Evolutionary conservation across 1,140 invertebrate genomes (phyloP).

Genomic region (Lysiphlebus fabarum): DNA sequence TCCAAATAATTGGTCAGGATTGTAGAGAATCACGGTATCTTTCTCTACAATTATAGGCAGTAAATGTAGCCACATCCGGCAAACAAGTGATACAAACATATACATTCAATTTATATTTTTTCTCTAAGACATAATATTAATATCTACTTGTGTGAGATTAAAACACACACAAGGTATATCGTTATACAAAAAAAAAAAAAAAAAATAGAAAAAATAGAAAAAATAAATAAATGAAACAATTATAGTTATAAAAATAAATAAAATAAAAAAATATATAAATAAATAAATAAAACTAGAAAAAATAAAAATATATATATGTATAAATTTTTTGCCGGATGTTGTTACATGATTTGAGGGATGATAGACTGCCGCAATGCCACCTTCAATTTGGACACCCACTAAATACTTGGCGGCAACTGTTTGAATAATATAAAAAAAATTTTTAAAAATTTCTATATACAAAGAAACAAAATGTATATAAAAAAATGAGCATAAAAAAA

Average conservation of each 20-base stretch:
- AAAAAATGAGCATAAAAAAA: too few relatives aligned
- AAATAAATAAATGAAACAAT: too few relatives aligned
- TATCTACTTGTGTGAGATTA: too few relatives aligned
- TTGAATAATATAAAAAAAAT: background rate
- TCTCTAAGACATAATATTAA: too few relatives aligned
- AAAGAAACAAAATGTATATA: too few relatives aligned
- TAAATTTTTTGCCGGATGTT: conserved; percentile 27
- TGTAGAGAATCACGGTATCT: conserved; percentile 25
- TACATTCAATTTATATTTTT: conserved; percentile 2
- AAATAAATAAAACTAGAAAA: conserved; percentile 25
- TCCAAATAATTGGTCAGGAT: conserved; percentile 50
- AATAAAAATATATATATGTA: too few relatives aligned
- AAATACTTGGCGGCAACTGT: conserved; percentile 12
- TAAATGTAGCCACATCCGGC: conserved; percentile 55
- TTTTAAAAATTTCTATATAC: too few relatives aligned
- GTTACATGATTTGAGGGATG: conserved; percentile 29
- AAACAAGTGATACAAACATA: conserved; percentile 28
- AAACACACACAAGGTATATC: too few relatives aligned
- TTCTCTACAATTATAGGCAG: conserved; percentile 55
- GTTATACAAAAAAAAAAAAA: conserved; percentile 31
- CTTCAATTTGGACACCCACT: conserved; percentile 17
- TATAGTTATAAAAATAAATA: too few relatives aligned
- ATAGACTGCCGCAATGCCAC: conserved; percentile 13
- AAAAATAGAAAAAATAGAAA: conserved; percentile 48
- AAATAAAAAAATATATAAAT: too few relatives aligned